These are phyloP conservation scores for Eudyptes chrysolophus DNA, from an alignment of 2,113 vertebrate genomes.

Conservation along the genomic window DNA sequence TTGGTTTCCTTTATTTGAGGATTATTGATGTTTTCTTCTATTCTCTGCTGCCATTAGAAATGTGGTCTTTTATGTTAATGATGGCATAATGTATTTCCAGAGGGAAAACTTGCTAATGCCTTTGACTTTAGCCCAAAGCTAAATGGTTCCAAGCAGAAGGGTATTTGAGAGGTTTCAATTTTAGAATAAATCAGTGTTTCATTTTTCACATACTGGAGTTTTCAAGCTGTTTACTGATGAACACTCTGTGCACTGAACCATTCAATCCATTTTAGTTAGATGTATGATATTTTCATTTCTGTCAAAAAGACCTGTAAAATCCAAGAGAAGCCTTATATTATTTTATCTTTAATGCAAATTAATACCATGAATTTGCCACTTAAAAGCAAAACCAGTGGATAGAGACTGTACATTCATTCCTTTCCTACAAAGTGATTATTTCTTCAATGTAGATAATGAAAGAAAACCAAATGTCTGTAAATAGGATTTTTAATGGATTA, in stretches of 20 bases:
- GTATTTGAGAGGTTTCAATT: conserved; percentile 59
- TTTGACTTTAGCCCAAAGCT: conserved; percentile 30
- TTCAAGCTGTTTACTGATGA: conserved; percentile 60
- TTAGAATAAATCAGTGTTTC: conserved; percentile 63
- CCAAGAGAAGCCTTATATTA: conserved; percentile 1
- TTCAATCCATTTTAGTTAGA: conserved; percentile 58
- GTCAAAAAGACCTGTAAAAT: conserved; percentile 46
- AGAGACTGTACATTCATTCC: conserved; percentile 8
- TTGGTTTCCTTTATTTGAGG: not conserved
- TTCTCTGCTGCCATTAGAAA: not conserved
- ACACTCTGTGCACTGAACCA: conserved; percentile 50
- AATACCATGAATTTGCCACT: not conserved
- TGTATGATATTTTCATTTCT: conserved; percentile 52
- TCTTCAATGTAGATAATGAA: conserved; percentile 13
- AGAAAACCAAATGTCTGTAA: not conserved
- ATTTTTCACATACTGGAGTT: conserved; percentile 65
- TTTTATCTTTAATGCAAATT: conserved; percentile 61
- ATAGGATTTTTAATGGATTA: conserved; percentile 27
- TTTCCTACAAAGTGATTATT: conserved; percentile 26
- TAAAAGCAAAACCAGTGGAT: conserved; percentile 35
- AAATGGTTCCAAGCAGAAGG: conserved; percentile 37
- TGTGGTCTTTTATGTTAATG: not conserved
- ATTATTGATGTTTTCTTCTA: not conserved
- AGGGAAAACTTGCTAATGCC: not conserved
- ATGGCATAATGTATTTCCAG: not conserved